Conservation (phyloP, 2,797 vertebrate genomes). For the Protosalanx chinensis region DNA sequence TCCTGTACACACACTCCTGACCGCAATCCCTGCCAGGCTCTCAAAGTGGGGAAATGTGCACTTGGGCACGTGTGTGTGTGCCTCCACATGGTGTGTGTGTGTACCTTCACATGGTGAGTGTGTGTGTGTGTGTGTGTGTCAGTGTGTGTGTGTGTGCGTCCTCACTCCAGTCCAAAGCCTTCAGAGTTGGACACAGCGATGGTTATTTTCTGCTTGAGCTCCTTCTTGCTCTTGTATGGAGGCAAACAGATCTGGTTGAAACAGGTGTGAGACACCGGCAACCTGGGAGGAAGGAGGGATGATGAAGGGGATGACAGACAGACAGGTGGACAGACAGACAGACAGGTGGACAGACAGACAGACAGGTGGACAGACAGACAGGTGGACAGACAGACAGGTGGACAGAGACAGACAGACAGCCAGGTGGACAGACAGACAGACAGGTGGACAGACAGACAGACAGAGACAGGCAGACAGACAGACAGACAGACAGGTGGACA, state of each 20-base stretch:
- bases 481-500: slow-evolving; percentile 16
- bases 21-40: neutral
- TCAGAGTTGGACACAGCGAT: slow-evolving; percentile 97
- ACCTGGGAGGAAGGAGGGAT: slow-evolving; percentile 65
- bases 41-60: neutral
- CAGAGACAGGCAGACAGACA: no score
- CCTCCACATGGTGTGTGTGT: neutral
- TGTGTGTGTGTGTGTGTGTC: neutral
- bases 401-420: no score
- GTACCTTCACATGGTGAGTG: neutral
- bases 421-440: no score
- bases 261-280: slow-evolving; percentile 96
- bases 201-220: slow-evolving; percentile 91
- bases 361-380: no score
- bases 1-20: neutral
- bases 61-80: neutral
- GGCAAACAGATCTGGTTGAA: slow-evolving; percentile 98
- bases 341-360: no score
- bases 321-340: no score
- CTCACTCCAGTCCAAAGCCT: slow-evolving; percentile 92
- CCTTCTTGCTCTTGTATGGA: slow-evolving; percentile 93
- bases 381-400: neutral
- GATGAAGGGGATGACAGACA: no score
- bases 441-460: no score
- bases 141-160: neutral